These are phyloP conservation scores for Euzophera pinguis DNA, from an alignment of 2,888 invertebrate genomes.

Conservation along the genomic window DNA sequence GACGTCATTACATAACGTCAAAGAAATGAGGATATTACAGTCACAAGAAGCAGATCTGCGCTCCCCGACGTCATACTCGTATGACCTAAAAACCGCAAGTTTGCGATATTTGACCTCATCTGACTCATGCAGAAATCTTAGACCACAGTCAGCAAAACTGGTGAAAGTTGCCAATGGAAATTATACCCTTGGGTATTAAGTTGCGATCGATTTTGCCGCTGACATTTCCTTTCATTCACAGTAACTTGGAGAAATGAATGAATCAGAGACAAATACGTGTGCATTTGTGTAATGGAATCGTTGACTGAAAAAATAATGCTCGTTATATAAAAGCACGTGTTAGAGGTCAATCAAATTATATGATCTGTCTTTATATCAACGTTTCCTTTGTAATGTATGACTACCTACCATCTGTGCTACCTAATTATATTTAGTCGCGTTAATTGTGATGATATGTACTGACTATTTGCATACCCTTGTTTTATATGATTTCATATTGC, in stretches of 20 bases:
- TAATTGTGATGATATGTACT: neutral
- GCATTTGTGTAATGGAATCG: slow-evolving; percentile 34
- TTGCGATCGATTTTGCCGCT: slow-evolving; percentile 22
- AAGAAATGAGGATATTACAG: neutral
- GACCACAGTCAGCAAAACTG: slow-evolving; percentile 21
- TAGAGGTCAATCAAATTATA: neutral
- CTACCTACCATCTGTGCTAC: too few species aligned
- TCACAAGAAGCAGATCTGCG: neutral
- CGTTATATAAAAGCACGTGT: neutral
- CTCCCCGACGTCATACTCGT: neutral
- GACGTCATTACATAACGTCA: neutral
- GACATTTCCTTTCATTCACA: slow-evolving; percentile 30
- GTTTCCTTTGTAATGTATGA: neutral
- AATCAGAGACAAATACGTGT: slow-evolving; percentile 33
- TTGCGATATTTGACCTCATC: slow-evolving; percentile 17
- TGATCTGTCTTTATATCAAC: neutral
- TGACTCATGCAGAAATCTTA: slow-evolving; percentile 39
- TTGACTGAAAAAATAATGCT: slow-evolving; percentile 22
- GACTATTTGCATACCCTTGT: neutral
- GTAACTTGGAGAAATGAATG: slow-evolving; percentile 46
- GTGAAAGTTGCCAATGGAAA: slow-evolving; percentile 24
- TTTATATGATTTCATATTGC: neutral
- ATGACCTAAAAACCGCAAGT: slow-evolving; percentile 10
- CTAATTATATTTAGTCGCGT: neutral
- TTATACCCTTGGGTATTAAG: slow-evolving; percentile 18